Percentiles rank a stretch among this genome's conserved stretches.
These are phyloP conservation scores for Platysternon megacephalum DNA, from an alignment of 2,113 vertebrate species.

Conservation along the genomic window DNA sequence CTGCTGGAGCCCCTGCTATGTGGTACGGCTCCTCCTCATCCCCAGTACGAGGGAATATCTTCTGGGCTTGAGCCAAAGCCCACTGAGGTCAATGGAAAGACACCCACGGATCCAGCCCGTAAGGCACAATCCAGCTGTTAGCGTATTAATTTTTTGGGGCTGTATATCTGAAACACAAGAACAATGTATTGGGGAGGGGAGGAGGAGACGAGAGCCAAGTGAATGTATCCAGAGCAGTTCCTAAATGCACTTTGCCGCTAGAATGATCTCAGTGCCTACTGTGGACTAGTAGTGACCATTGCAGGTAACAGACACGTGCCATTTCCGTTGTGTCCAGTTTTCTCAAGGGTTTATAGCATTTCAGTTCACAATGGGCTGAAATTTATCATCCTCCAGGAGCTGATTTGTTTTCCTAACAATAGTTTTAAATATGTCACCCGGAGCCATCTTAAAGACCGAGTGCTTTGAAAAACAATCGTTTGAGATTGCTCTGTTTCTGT, in stretches of 20 bases:
- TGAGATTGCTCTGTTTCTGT: fast-evolving
- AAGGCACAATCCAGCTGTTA: not conserved
- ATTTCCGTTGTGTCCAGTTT: not conserved
- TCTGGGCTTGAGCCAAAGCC: not conserved
- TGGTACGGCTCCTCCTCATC: not conserved
- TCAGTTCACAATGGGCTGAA: not conserved
- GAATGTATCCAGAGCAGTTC: not conserved
- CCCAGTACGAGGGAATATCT: not conserved
- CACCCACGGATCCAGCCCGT: not conserved
- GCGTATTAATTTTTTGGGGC: not conserved
- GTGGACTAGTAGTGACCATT: not conserved
- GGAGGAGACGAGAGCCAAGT: not conserved
- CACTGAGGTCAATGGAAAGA: not conserved
- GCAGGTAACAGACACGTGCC: not conserved
- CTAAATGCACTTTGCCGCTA: not conserved
- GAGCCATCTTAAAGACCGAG: not conserved
- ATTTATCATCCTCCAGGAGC: not conserved
- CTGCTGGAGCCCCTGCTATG: not conserved
- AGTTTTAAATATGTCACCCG: not conserved
- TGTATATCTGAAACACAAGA: not conserved
- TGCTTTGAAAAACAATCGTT: not conserved
- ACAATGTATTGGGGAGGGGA: not conserved
- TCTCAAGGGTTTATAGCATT: not conserved
- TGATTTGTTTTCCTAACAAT: not conserved
- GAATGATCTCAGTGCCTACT: not conserved